Evolutionary conservation across 2,113 vertebrate genomes (phyloP), one percentile per base, ranked within the genome.

Genomic region (Myotis davidii): DNA sequence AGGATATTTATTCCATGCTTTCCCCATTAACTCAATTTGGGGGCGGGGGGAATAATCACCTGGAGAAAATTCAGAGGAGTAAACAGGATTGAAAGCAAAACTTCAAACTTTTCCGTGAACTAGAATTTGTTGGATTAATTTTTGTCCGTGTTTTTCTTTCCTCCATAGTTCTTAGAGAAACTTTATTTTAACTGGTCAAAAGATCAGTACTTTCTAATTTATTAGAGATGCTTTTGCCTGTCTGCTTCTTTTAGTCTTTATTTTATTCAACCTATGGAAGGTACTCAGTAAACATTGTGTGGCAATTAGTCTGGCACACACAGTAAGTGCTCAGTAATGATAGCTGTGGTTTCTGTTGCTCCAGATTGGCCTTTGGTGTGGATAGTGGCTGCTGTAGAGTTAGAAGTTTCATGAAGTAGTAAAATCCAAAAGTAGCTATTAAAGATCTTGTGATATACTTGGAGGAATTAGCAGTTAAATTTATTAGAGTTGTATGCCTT

Each of bases 91-190:
- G 56, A 88, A 88, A 88, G 52, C 74, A 59, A 59, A 94, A 91
- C 92, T 39, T 4, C 13, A 95, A 20, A 61, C 14, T 86, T 85
- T 89, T 10, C 52, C 29, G 50, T 42, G 23, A 82, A 88, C 27
- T 89, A 89, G 39, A 97, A 64, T 79, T 90, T 84, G 42, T 78
- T 95, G 48, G 73, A 52, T 70, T 93, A 37, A 69, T 29, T 88
- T 92, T 94, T 79, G 17, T 88, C 32, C 9, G 76, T 78, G 29
- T 77, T 67, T 94, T 73, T 77, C 27, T 34, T 42, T 48, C 25
- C 52, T 25, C 10, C 9, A 20, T 34, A 73, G 54, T 87, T 90
- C 25, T 92, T 70, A 74, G 70, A 70, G 12, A 78, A 97, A 73
- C 42, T 61, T 86, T 9, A 76, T 56, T 94, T 96, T 67, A 93